phyloP scores from a whole-genome alignment of 1,140 invertebrate genomes.

The Pogonognathellus flavescens region DNA sequence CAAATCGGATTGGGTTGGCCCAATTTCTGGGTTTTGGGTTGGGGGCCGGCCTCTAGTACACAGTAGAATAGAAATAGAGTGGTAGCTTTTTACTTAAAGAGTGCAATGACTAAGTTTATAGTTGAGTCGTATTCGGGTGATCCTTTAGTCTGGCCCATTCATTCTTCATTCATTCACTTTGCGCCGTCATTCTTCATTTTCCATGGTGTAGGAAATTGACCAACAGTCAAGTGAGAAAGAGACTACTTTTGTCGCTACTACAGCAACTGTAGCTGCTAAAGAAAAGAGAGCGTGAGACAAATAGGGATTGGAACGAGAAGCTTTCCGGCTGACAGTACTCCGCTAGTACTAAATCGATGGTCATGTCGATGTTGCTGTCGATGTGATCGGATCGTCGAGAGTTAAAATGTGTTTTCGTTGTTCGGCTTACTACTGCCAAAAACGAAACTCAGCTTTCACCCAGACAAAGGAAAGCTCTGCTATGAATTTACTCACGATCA shows the following conservation, averaged over 20 bases:
- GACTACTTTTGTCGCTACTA: background rate
- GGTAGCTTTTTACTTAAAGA: constrained; percentile 1
- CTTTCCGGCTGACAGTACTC: constrained; percentile 20
- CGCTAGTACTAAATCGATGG: constrained; percentile 37
- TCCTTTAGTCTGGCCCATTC: constrained; percentile 40
- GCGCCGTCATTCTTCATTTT: constrained; percentile 57
- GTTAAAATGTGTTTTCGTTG: constrained; percentile 57
- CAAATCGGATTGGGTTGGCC: too few relatives aligned
- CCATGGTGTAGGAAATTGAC: constrained; percentile 52
- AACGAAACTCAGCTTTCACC: constrained; percentile 34
- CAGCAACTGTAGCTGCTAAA: background rate
- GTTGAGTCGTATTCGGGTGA: constrained; percentile 22
- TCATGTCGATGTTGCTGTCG: constrained; percentile 20
- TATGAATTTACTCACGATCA: constrained; percentile 6
- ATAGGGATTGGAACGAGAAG: constrained; percentile 51
- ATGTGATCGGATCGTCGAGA: constrained; percentile 44
- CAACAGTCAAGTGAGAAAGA: constrained; percentile 48
- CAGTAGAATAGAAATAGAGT: background rate
- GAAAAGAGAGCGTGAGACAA: constrained; percentile 48
- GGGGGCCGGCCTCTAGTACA: too few relatives aligned
- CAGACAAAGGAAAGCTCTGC: constrained; percentile 39
- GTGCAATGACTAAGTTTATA: background rate
- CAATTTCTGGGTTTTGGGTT: too few relatives aligned
- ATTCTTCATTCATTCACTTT: constrained; percentile 59
- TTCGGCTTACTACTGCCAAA: constrained; percentile 32